Base-by-base conservation (phyloP, 2,888 invertebrate species). In the Hirtodrosophila confusa region DNA sequence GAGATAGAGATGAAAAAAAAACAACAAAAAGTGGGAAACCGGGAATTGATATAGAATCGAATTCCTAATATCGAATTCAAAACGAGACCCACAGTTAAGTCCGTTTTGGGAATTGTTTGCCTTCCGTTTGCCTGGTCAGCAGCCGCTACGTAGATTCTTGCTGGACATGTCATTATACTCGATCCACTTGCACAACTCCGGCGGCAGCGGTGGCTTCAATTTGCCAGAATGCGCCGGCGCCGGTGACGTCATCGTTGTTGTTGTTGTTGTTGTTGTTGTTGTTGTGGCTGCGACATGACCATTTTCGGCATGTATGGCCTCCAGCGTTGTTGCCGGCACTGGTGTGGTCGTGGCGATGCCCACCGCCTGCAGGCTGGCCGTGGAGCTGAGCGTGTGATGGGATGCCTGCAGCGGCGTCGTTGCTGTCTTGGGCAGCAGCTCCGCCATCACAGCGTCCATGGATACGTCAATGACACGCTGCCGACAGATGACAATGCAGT, bases 111-210 rank as follows among this genome's bases (percentile, higher is more conserved):
- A 27, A 5, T 29, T 39, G 31, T 44, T 29, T 23, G 17, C 12
- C 33, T 37, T 74, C 88, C 90, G 31, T 44, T 29, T 23, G 17
- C 12, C 33, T 37, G 78, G 89, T 90, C 89, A 90, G 88, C 90
- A 91, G 65, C 86, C 89, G 60, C 88, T 90, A 80, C 94, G 93
- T 58, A 95, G 90, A 78, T 93, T 93, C 66, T 93, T 94, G 84
- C 95, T 95, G 0, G 95, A 95, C 64, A 95, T 93, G 70, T 95
- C 94, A 87, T 95, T 95, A 75, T 94, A 93, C 86, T 95, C 94
- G 43, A 95, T 93, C 94, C 95, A 95, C 83, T 94, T 94, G 41
- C 92, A 93, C 6, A 96, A 93, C 88, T 95, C 95, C 40, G 92
- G 91, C 11, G 95, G 93, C 77, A 94, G 90, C 85, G 94, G 93